Evolutionary conservation across 2,113 vertebrate genomes (phyloP).

Genomic region (Oryzias celebensis): DNA sequence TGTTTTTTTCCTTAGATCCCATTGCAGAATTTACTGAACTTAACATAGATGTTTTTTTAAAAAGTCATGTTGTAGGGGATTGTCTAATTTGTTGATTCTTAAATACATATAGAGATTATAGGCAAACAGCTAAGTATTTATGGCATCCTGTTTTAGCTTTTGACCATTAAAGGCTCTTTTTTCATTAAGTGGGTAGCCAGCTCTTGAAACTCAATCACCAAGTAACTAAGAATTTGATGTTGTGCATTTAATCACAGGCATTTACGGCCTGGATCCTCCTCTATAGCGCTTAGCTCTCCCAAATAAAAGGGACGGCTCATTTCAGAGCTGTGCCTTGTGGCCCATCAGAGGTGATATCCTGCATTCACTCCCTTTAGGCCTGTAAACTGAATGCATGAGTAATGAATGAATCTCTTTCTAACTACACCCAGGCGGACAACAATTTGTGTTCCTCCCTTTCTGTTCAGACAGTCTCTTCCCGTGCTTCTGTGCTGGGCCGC

Average conservation of each 20-base stretch:
- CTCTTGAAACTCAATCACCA: constrained; percentile 49
- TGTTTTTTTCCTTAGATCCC: no score
- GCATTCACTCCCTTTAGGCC: constrained; percentile 43
- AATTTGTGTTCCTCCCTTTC: constrained; percentile 48
- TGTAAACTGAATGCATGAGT: constrained; percentile 52
- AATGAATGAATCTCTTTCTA: constrained; percentile 55
- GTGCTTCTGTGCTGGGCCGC: constrained; percentile 15
- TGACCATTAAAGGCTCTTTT: constrained; percentile 17
- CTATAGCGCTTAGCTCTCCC: constrained; percentile 15
- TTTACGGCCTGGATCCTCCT: constrained; percentile 24
- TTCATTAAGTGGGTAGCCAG: constrained; percentile 36
- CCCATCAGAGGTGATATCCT: constrained; percentile 51
- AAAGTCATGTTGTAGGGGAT: no score
- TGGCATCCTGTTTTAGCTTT: not conserved
- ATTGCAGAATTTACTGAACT: no score
- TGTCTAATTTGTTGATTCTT: no score
- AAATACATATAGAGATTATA: no score
- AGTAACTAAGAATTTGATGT: constrained; percentile 45
- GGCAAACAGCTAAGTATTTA: no score
- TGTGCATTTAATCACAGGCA: constrained; percentile 53
- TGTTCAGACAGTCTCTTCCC: constrained; percentile 13
- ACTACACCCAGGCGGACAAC: constrained; percentile 51
- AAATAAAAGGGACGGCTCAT: constrained; percentile 47
- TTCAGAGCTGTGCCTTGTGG: constrained; percentile 38
- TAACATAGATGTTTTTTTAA: no score